Percentiles rank a stretch among this genome's conserved stretches.
phyloP scores from a whole-genome alignment of 1,140 invertebrate genomes.

The Sycophaga agraensis region DNA sequence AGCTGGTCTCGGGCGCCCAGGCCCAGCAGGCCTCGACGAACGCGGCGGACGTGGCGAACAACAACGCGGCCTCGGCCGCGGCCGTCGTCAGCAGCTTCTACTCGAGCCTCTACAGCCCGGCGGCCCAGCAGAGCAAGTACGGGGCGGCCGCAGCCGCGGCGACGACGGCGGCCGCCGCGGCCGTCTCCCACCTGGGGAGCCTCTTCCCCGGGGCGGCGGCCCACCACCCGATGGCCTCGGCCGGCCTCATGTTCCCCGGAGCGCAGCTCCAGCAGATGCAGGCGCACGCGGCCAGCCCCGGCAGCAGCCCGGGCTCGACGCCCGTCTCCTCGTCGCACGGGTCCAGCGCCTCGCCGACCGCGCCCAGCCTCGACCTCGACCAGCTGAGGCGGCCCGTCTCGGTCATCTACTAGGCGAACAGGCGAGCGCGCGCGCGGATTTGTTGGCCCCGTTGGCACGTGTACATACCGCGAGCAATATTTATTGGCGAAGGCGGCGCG shows the following conservation, averaged over 20 bases:
- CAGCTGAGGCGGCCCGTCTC: conserved; percentile 59
- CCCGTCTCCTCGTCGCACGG: conserved; percentile 49
- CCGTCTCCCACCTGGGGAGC: conserved; percentile 41
- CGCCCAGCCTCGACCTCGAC: conserved; percentile 50
- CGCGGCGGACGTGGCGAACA: conserved; percentile 36
- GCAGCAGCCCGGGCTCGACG: conserved; percentile 35
- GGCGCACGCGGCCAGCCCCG: background rate
- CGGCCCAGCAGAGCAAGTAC: conserved; percentile 23
- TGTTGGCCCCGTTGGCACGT: too few relatives aligned
- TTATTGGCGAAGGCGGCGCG: background rate
- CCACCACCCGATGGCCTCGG: conserved; percentile 50
- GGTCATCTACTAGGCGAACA: conserved; percentile 58
- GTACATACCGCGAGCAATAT: conserved; percentile 4
- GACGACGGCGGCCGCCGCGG: conserved; percentile 54
- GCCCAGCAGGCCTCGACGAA: conserved; percentile 33
- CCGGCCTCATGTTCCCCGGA: background rate
- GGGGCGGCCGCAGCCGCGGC: conserved; percentile 4
- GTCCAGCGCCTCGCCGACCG: conserved; percentile 30
- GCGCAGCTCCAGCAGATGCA: background rate
- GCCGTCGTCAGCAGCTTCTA: conserved; percentile 66
- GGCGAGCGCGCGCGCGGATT: background rate
- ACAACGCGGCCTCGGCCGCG: conserved; percentile 47
- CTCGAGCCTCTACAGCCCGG: conserved; percentile 54
- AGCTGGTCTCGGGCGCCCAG: conserved; percentile 51
- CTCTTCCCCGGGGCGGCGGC: conserved; percentile 44